Conservation (phyloP, 2,797 vertebrate species). For the Heteromormyrus szaboi region DNA sequence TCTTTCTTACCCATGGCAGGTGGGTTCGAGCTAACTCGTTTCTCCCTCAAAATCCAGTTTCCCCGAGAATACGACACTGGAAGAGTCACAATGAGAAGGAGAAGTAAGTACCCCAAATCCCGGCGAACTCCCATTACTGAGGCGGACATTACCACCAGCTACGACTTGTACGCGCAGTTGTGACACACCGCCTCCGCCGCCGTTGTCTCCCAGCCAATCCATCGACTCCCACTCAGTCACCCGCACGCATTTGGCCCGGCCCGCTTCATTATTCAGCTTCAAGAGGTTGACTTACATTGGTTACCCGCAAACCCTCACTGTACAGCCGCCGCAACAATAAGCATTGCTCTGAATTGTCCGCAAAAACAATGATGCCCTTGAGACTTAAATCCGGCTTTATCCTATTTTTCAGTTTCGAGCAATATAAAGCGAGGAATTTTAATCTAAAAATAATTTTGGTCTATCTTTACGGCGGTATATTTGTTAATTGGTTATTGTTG, state of each 20-base stretch:
- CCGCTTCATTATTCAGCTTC: constrained; percentile 9
- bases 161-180: constrained; percentile 20
- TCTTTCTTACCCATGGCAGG: constrained; percentile 48
- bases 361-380: background rate
- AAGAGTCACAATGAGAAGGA: constrained; percentile 31
- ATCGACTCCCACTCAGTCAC: constrained; percentile 12
- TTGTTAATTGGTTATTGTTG: background rate
- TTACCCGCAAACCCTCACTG: background rate
- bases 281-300: constrained; percentile 5
- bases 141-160: constrained; percentile 19
- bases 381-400: background rate
- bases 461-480: background rate
- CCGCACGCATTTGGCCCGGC: constrained; percentile 12
- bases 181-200: constrained; percentile 16
- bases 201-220: constrained; percentile 22
- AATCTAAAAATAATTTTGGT: background rate
- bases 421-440: background rate
- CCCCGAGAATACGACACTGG: constrained; percentile 26
- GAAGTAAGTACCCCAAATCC: constrained; percentile 20
- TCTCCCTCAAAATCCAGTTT: constrained; percentile 29
- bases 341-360: background rate
- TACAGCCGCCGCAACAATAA: background rate
- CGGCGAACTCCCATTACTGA: constrained; percentile 37
- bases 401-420: background rate
- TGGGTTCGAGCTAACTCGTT: constrained; percentile 23